These are phyloP conservation scores for Eubasilissa regina DNA, from an alignment of 1,140 invertebrate genomes.

Conservation along the genomic window DNA sequence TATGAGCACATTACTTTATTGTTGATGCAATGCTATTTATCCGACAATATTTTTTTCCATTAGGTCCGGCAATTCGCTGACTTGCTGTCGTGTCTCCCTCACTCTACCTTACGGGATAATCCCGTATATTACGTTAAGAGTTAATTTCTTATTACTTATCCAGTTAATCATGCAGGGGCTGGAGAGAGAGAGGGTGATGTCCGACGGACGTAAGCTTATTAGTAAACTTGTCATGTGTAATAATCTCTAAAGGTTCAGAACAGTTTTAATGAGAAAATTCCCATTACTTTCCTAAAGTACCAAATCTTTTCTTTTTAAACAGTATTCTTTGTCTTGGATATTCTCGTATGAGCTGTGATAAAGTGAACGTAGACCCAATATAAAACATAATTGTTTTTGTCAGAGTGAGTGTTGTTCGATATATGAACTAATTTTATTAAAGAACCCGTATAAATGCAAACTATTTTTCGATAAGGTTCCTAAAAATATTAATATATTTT, in stretches of 20 bases:
- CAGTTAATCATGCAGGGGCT: slow-evolving; percentile 47
- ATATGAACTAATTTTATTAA: not conserved
- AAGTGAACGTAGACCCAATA: no score
- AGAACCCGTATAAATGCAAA: not conserved
- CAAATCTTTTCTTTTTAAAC: no score
- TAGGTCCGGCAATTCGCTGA: slow-evolving; percentile 4
- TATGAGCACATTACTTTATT: no score
- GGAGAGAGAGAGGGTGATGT: slow-evolving; percentile 7
- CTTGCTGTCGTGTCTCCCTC: slow-evolving; percentile 7
- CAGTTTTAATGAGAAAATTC: slow-evolving; percentile 13
- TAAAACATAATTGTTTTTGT: not conserved
- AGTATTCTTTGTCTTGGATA: no score
- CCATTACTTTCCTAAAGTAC: not conserved
- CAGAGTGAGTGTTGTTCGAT: not conserved
- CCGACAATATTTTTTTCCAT: slow-evolving; percentile 33
- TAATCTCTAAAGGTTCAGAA: not conserved
- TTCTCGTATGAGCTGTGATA: no score
- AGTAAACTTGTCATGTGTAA: slow-evolving; percentile 23
- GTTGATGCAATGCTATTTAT: no score
- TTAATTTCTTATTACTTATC: slow-evolving; percentile 58
- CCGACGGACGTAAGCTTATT: slow-evolving; percentile 4
- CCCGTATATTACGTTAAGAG: slow-evolving; percentile 54
- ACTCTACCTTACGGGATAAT: slow-evolving; percentile 37
- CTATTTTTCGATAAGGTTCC: no score
- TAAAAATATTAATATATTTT: no score